phyloP scores from a whole-genome alignment of 2,113 vertebrate genomes.

The Gobio gobio region DNA sequence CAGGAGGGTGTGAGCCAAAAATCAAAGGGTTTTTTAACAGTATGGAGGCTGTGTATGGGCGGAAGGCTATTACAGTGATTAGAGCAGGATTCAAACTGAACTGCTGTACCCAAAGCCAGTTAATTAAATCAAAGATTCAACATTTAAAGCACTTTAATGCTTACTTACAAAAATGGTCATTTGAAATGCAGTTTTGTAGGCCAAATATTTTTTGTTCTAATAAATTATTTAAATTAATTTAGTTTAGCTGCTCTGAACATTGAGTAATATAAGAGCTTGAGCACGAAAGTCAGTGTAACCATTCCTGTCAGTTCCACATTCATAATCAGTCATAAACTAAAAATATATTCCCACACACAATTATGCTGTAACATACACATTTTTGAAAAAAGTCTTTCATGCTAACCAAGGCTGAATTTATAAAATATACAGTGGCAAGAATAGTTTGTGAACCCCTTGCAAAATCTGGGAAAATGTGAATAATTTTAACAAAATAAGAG shows the following conservation, averaged over 20 bases:
- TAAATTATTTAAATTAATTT: neutral
- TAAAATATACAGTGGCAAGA: no score
- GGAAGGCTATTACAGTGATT: neutral
- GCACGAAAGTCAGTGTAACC: neutral
- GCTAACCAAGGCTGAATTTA: neutral
- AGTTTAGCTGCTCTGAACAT: no score
- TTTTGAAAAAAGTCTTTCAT: neutral
- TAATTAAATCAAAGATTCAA: neutral
- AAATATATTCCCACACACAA: no score
- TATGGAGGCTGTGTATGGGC: neutral
- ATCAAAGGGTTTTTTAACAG: neutral
- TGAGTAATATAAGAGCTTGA: neutral
- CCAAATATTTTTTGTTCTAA: neutral
- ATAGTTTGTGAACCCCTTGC: no score
- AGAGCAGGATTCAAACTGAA: neutral
- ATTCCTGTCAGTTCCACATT: neutral
- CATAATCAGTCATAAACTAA: neutral
- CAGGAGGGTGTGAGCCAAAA: constrained; percentile 4
- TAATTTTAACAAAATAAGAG: no score
- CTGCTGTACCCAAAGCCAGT: neutral
- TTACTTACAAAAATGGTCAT: neutral
- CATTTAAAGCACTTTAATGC: neutral
- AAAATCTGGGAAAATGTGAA: no score
- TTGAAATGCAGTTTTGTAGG: neutral
- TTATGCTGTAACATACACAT: no score